These are phyloP conservation scores for Steatornis caripensis DNA, from an alignment of 2,113 vertebrate species.

Conservation along the genomic window DNA sequence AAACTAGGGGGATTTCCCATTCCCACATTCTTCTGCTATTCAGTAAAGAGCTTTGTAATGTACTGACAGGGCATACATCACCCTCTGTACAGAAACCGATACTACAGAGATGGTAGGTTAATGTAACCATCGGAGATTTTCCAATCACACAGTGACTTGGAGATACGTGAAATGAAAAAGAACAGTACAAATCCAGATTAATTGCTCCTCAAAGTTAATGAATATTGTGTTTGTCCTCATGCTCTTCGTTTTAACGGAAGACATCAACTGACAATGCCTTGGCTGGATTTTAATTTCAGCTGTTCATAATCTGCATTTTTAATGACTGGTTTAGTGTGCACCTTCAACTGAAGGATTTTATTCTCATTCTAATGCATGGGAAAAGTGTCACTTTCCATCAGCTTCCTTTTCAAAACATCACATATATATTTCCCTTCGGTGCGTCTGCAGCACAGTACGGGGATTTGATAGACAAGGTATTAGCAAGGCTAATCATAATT, in stretches of 20 bases:
- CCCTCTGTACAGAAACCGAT: not conserved
- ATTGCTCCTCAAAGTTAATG: not conserved
- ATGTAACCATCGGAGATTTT: not conserved
- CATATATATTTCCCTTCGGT: not conserved
- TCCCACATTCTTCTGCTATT: slow-evolving; percentile 10
- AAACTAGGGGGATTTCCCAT: slow-evolving; percentile 4
- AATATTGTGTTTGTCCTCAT: not conserved
- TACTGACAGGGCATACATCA: not conserved
- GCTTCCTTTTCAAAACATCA: slow-evolving; percentile 4
- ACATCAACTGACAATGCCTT: not conserved
- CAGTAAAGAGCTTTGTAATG: not conserved
- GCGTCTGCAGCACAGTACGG: not conserved
- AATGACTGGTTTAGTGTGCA: not conserved
- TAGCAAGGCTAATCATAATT: slow-evolving; percentile 42
- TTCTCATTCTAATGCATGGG: not conserved
- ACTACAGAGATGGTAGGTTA: not conserved
- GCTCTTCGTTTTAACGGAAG: not conserved
- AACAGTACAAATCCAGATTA: not conserved
- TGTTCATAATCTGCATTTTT: not conserved
- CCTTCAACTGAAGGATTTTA: not conserved
- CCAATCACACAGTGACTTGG: not conserved
- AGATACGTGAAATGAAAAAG: not conserved
- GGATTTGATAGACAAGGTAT: slow-evolving; percentile 28
- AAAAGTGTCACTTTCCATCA: not conserved
- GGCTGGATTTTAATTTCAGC: not conserved